These are phyloP conservation scores for Drosophila chauvacae DNA, from an alignment of 1,140 invertebrate genomes.

Conservation along the genomic window DNA sequence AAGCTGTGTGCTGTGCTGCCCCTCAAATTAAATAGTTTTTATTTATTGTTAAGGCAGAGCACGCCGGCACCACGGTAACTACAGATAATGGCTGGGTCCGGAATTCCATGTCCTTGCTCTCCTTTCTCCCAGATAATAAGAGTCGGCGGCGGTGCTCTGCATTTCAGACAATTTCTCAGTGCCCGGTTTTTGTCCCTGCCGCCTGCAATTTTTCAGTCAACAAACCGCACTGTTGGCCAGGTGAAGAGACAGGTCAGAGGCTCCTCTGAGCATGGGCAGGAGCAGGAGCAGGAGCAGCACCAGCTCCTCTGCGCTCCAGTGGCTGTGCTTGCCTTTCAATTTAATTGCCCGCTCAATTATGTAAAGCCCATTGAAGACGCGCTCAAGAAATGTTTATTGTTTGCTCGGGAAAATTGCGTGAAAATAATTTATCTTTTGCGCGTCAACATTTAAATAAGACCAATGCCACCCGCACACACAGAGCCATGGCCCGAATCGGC, in stretches of 20 bases:
- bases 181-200: slow-evolving; percentile 35
- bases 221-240: slow-evolving; percentile 41
- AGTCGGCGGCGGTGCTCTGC: slow-evolving; percentile 26
- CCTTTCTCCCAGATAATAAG: slow-evolving; percentile 26
- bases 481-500: slow-evolving; percentile 6
- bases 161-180: slow-evolving; percentile 41
- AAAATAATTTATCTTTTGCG: slow-evolving; percentile 77
- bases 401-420: slow-evolving; percentile 76
- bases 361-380: slow-evolving; percentile 68
- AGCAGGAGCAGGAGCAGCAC: slow-evolving; percentile 1
- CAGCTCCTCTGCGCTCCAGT: slow-evolving; percentile 12
- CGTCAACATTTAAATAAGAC: slow-evolving; percentile 70
- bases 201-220: slow-evolving; percentile 56
- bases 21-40: slow-evolving; percentile 82
- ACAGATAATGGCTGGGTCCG: slow-evolving; percentile 61
- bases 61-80: slow-evolving; percentile 45
- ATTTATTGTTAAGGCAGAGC: slow-evolving; percentile 72
- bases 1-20: slow-evolving; percentile 12
- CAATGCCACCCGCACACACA: slow-evolving; percentile 15
- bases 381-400: slow-evolving; percentile 73
- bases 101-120: slow-evolving; percentile 44
- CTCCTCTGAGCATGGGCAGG: slow-evolving; percentile 1
- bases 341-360: slow-evolving; percentile 79
- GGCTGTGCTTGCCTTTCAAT: slow-evolving; percentile 60
- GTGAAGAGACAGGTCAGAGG: slow-evolving; percentile 15